A percentile compares a stretch with the other conserved stretches of the same genome.
phyloP scores from a whole-genome alignment of 2,797 vertebrate genomes.

The Oreochromis grahami region DNA sequence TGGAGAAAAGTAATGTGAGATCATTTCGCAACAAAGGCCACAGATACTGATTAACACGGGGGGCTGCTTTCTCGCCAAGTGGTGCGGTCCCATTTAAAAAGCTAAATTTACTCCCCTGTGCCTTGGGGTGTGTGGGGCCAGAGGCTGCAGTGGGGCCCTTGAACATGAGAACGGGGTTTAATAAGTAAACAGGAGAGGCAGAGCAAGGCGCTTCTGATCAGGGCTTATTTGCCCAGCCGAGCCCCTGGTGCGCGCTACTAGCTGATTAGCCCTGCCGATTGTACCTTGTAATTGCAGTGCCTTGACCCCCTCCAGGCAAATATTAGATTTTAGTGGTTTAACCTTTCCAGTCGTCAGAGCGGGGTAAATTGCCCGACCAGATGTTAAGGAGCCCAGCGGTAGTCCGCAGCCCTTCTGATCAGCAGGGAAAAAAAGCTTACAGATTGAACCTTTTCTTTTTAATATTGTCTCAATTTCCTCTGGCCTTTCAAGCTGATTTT shows the following conservation, averaged over 20 bases:
- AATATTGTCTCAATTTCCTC: constrained; percentile 69
- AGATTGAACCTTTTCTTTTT: constrained; percentile 62
- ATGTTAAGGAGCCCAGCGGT: constrained; percentile 75
- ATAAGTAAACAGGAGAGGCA: constrained; percentile 78
- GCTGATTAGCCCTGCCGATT: constrained; percentile 81
- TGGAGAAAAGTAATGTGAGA: constrained; percentile 70
- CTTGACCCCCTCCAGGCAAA: constrained; percentile 82
- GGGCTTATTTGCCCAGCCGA: constrained; percentile 62
- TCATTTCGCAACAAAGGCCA: constrained; percentile 71
- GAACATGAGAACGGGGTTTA: constrained; percentile 77
- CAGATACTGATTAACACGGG: constrained; percentile 77
- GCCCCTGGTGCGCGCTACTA: constrained; percentile 65
- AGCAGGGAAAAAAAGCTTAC: constrained; percentile 51
- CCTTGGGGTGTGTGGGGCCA: constrained; percentile 42
- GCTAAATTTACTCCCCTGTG: constrained; percentile 69
- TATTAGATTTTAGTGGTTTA: constrained; percentile 84
- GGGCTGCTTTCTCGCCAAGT: constrained; percentile 55
- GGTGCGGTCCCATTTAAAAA: constrained; percentile 54
- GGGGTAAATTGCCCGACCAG: constrained; percentile 74
- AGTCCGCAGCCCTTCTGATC: constrained; percentile 68
- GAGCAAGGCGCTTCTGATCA: constrained; percentile 73
- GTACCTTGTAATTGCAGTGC: constrained; percentile 81
- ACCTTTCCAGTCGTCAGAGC: constrained; percentile 77
- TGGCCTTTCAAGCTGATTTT: constrained; percentile 60
- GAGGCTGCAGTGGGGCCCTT: constrained; percentile 60